These are phyloP conservation scores for Spea multiplicata DNA, from an alignment of 2,113 vertebrate genomes.

Conservation along the genomic window DNA sequence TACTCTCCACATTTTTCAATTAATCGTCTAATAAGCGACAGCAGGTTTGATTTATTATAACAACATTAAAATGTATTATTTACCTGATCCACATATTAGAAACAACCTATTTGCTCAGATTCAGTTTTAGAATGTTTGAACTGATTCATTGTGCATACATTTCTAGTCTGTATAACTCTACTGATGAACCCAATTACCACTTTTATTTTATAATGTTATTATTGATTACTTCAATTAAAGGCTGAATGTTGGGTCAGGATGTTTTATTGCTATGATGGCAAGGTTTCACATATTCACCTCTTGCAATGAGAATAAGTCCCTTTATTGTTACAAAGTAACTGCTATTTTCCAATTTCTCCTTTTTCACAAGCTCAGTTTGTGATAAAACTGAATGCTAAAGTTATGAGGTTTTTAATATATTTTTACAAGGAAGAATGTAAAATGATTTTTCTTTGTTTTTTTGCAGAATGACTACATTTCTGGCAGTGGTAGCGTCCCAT, in stretches of 20 bases:
- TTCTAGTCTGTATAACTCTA: background rate
- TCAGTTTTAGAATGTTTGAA: background rate
- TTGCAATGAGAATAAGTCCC: no score
- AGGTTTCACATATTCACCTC: background rate
- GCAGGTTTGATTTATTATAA: background rate
- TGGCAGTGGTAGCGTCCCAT: no score
- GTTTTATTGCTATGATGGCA: background rate
- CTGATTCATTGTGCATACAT: background rate
- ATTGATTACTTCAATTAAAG: background rate
- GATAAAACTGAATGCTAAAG: no score
- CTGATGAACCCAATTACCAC: background rate
- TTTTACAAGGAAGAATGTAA: no score
- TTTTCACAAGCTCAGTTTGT: no score
- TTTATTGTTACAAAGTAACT: no score
- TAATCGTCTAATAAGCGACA: background rate
- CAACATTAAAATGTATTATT: background rate
- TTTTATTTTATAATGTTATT: background rate
- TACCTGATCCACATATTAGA: background rate
- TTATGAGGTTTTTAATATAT: no score
- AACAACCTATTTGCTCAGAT: background rate
- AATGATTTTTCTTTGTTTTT: no score
- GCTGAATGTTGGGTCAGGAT: background rate
- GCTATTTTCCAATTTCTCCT: no score
- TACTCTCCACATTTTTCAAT: background rate
- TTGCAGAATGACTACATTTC: no score